phyloP scores from a whole-genome alignment of 2,888 invertebrate species.

The Helobdella robusta region DNA sequence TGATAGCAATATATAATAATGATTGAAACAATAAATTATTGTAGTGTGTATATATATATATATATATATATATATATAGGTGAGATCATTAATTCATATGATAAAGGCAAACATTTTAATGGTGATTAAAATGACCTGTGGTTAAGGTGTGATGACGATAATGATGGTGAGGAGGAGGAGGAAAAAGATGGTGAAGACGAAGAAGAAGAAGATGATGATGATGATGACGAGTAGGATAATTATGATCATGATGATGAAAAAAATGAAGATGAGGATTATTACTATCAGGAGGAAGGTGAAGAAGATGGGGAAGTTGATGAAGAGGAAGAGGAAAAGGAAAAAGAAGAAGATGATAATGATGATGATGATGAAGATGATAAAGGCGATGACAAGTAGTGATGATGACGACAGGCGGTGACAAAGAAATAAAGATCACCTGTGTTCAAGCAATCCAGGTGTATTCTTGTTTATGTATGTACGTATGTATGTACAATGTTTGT shows the following conservation, averaged over 20 bases:
- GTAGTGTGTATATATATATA: neutral
- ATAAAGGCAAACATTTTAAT: too few relatives aligned
- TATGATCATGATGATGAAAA: slow-evolving; percentile 16
- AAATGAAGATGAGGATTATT: slow-evolving; percentile 10
- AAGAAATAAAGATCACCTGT: too few relatives aligned
- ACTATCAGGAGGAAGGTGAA: neutral
- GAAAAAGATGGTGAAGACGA: slow-evolving; percentile 16
- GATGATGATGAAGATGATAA: neutral
- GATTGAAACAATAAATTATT: neutral
- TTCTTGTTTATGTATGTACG: too few relatives aligned
- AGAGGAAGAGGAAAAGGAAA: neutral
- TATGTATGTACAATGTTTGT: too few relatives aligned
- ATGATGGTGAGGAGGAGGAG: slow-evolving; percentile 17
- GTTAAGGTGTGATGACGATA: slow-evolving; percentile 20
- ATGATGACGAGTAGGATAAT: slow-evolving; percentile 17
- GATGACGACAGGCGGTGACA: too few relatives aligned
- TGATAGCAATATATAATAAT: too few relatives aligned
- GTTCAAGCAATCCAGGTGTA: too few relatives aligned
- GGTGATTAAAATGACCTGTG: too few relatives aligned
- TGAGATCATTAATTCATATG: neutral
- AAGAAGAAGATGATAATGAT: neutral
- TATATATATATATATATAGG: neutral
- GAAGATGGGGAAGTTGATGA: slow-evolving; percentile 8
- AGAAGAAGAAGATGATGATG: slow-evolving; percentile 16
- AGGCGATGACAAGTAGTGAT: too few relatives aligned